These are phyloP conservation scores for Rhodinocichla rosea DNA, from an alignment of 2,113 vertebrate genomes.

Conservation along the genomic window DNA sequence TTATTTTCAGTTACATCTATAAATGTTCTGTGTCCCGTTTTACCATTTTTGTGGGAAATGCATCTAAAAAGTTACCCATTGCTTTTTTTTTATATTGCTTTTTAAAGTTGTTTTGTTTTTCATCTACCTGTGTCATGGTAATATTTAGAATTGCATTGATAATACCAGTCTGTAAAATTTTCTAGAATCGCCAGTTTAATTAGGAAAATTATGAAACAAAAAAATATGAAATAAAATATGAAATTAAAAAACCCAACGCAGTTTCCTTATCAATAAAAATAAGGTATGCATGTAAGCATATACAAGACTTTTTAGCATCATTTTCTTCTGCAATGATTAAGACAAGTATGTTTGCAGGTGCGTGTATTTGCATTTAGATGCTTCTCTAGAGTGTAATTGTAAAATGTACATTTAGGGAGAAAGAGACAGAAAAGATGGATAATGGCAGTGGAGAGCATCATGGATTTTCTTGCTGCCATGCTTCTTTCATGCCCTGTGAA, in stretches of 20 bases:
- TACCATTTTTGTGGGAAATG: background rate
- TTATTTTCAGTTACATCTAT: constrained; percentile 34
- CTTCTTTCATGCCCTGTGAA: background rate
- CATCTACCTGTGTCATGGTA: background rate
- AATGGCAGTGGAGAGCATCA: fast-evolving
- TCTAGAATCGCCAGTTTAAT: background rate
- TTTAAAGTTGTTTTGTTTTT: background rate
- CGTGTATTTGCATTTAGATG: background rate
- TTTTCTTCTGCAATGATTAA: background rate
- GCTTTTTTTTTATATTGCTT: background rate
- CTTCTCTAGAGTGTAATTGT: background rate
- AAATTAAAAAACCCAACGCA: fast-evolving
- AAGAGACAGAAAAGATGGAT: background rate
- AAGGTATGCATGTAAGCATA: background rate
- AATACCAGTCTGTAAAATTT: background rate
- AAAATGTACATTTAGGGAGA: background rate
- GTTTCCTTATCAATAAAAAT: background rate
- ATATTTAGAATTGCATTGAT: background rate
- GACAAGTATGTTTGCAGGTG: background rate
- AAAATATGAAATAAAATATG: background rate
- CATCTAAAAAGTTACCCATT: background rate
- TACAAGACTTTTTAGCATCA: fast-evolving
- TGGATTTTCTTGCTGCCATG: background rate
- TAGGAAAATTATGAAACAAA: background rate
- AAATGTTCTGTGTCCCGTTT: background rate